Evolutionary conservation across 2,888 invertebrate genomes (phyloP).

Genomic region (Colletes collaris): DNA sequence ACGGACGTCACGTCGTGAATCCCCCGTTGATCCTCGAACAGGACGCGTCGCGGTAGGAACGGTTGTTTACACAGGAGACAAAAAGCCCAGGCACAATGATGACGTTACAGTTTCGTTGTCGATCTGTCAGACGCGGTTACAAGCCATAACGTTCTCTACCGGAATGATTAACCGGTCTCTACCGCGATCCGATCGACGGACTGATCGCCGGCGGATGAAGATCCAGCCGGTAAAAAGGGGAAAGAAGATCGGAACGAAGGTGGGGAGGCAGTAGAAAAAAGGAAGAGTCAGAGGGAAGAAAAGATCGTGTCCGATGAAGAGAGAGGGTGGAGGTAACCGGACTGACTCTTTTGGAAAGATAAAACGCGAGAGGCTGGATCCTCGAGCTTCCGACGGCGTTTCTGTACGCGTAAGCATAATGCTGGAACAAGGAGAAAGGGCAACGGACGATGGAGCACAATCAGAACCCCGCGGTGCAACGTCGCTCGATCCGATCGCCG

Average conservation of each 20-base stretch:
- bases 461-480: conserved; percentile 70
- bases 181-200: conserved; percentile 52
- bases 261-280: conserved; percentile 10
- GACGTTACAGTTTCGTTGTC: conserved; percentile 70
- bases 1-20: conserved; percentile 28
- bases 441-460: conserved; percentile 59
- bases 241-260: conserved; percentile 26
- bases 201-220: conserved; percentile 49
- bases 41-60: conserved; percentile 36
- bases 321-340: conserved; percentile 17
- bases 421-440: conserved; percentile 37
- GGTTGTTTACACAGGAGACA: conserved; percentile 65
- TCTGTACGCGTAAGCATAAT: conserved; percentile 48
- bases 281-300: conserved; percentile 18
- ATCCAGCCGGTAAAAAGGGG: conserved; percentile 39
- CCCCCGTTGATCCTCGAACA: conserved; percentile 44
- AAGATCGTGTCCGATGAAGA: no score
- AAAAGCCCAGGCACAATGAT: conserved; percentile 67
- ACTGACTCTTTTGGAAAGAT: conserved; percentile 31
- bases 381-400: conserved; percentile 56
- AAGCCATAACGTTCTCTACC: conserved; percentile 55
- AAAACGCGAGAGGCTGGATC: conserved; percentile 52
- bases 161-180: conserved; percentile 70
- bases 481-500: conserved; percentile 70
- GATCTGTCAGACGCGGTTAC: conserved; percentile 63